phyloP scores from a whole-genome alignment of 2,797 vertebrate species.

The Rhodeus uyekii region DNA sequence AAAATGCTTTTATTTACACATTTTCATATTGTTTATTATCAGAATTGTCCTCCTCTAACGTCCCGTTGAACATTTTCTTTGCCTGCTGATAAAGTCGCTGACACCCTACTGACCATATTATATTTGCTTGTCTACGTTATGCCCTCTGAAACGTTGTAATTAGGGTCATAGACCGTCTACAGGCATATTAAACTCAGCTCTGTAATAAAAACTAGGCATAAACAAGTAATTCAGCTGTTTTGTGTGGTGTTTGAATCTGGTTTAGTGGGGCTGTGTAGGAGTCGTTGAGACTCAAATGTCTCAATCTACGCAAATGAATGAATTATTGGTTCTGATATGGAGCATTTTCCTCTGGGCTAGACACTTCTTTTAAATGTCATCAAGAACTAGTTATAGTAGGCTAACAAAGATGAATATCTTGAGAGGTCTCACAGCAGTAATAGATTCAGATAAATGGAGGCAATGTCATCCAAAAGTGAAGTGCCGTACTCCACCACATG shows the following conservation, averaged over 20 bases:
- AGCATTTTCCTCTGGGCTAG: neutral
- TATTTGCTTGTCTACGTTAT: neutral
- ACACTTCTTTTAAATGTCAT: neutral
- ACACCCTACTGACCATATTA: neutral
- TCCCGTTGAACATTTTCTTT: neutral
- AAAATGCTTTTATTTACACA: neutral
- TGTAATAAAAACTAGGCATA: neutral
- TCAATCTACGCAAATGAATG: constrained; percentile 24
- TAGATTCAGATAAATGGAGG: neutral
- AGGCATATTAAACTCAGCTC: neutral
- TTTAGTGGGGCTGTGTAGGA: neutral
- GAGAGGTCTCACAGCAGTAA: neutral
- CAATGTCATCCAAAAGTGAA: constrained; percentile 1
- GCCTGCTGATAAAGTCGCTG: neutral
- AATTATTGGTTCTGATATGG: constrained; percentile 20
- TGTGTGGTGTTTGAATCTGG: neutral
- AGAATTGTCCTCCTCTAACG: neutral
- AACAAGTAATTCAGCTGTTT: constrained; percentile 17
- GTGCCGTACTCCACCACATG: neutral
- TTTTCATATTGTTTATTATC: neutral
- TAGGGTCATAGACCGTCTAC: neutral
- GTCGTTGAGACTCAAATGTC: constrained; percentile 32
- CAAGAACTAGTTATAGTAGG: too few relatives aligned
- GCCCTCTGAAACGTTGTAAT: neutral
- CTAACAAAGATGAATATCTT: too few relatives aligned